These are phyloP conservation scores for Chrysina gloriosa DNA, from an alignment of 2,888 invertebrate species.

Conservation along the genomic window DNA sequence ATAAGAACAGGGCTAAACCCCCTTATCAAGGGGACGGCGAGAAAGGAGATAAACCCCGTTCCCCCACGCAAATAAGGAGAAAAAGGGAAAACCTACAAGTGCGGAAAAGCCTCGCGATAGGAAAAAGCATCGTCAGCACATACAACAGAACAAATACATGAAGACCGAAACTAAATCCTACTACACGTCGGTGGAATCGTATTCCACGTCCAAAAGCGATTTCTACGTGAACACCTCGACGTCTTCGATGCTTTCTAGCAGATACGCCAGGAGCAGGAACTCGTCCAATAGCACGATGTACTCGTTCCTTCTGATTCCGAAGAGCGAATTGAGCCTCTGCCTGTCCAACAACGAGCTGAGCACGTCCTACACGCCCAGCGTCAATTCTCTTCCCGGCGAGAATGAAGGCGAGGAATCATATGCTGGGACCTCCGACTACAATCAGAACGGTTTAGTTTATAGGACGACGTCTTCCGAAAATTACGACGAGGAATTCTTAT, in stretches of 20 bases:
- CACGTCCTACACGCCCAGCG: conserved; percentile 37
- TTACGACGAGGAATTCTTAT: conserved; percentile 20
- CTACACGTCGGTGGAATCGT: conserved; percentile 16
- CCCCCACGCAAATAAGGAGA: not conserved
- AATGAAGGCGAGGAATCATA: conserved; percentile 2
- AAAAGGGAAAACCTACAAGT: not conserved
- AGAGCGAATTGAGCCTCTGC: conserved; percentile 25
- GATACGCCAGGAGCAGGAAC: not conserved
- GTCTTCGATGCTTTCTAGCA: conserved; percentile 8
- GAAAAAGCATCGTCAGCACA: not conserved
- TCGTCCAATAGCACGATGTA: conserved; percentile 16
- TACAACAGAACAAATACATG: not conserved
- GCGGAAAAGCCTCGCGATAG: not conserved
- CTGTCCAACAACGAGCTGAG: conserved; percentile 31
- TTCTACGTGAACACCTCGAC: conserved; percentile 1
- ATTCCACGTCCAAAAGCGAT: conserved; percentile 13
- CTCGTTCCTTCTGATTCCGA: conserved; percentile 41
- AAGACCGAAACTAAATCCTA: conserved; percentile 27
- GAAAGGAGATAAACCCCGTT: not conserved
- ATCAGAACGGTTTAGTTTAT: not conserved
- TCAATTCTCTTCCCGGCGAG: conserved; percentile 35
- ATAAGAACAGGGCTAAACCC: not conserved
- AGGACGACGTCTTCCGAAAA: conserved; percentile 2
- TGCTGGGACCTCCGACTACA: not conserved
- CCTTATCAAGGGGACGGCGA: not conserved